These are phyloP conservation scores for Ramphastos sulfuratus DNA, from an alignment of 2,113 vertebrate species.

Conservation along the genomic window DNA sequence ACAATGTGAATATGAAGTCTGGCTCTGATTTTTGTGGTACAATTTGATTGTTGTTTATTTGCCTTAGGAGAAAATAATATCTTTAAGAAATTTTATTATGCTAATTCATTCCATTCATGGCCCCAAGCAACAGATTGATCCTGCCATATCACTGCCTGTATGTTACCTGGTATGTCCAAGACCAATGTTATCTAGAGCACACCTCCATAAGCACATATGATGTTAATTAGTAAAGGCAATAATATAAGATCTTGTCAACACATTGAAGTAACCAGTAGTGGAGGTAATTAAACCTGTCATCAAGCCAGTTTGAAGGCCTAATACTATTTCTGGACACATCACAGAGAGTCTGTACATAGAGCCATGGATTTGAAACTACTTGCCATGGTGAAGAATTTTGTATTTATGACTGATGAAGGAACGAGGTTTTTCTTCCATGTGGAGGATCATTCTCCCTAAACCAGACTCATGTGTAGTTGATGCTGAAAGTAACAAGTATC, in stretches of 20 bases:
- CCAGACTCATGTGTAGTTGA: background rate
- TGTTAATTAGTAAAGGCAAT: background rate
- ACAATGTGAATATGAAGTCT: background rate
- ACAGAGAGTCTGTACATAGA: fast-evolving
- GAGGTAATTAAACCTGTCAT: background rate
- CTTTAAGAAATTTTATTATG: background rate
- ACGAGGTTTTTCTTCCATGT: background rate
- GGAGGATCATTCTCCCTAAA: background rate
- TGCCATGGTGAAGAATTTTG: background rate
- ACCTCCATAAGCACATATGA: background rate
- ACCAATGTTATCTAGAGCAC: background rate
- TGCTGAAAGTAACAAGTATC: background rate
- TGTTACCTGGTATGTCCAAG: background rate
- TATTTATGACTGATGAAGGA: background rate
- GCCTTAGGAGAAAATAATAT: background rate
- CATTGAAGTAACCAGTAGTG: background rate
- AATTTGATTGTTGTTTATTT: background rate
- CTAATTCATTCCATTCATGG: background rate
- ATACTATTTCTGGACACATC: background rate
- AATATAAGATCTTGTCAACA: background rate
- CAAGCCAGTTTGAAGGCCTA: background rate
- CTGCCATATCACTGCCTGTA: background rate
- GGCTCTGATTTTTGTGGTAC: background rate
- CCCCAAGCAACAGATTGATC: background rate
- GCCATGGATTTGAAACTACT: background rate